Percentiles rank a stretch among this genome's conserved stretches.
phyloP scores from a whole-genome alignment of 2,797 vertebrate genomes.

The Prionace glauca region DNA sequence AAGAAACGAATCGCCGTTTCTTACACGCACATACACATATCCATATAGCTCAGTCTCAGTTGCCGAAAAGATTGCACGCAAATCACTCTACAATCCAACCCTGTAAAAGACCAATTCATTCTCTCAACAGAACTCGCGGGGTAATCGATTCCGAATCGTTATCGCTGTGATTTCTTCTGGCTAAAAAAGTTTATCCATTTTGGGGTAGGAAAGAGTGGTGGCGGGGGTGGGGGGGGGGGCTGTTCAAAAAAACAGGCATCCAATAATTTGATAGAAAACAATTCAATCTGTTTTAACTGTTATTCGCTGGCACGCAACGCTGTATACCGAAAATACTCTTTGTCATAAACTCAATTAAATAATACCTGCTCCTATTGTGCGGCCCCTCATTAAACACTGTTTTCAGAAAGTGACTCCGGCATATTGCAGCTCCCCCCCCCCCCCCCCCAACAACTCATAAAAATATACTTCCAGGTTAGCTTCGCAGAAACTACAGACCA shows the following conservation, averaged over 20 bases:
- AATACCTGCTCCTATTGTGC: conserved; percentile 13
- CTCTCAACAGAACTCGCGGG: background rate
- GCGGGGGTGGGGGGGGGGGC: no score
- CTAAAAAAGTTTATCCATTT: background rate
- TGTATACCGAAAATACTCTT: background rate
- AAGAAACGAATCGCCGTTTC: background rate
- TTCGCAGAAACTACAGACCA: background rate
- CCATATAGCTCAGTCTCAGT: background rate
- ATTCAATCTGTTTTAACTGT: background rate
- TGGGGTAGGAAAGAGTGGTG: background rate
- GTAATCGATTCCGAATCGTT: background rate
- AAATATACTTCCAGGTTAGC: background rate
- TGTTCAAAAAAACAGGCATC: background rate
- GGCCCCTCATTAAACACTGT: background rate
- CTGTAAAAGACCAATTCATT: background rate
- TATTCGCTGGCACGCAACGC: background rate
- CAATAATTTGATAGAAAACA: background rate
- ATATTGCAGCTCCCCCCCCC: background rate
- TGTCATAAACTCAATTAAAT: background rate
- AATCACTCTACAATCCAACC: background rate
- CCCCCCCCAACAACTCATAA: no score
- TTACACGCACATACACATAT: no score
- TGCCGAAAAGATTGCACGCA: background rate
- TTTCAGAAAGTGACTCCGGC: background rate
- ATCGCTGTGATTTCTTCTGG: background rate